Evolutionary conservation across 2,113 vertebrate genomes (phyloP), one percentile per base, ranked within the genome.

Genomic region (Phylloscopus trochiloides): DNA sequence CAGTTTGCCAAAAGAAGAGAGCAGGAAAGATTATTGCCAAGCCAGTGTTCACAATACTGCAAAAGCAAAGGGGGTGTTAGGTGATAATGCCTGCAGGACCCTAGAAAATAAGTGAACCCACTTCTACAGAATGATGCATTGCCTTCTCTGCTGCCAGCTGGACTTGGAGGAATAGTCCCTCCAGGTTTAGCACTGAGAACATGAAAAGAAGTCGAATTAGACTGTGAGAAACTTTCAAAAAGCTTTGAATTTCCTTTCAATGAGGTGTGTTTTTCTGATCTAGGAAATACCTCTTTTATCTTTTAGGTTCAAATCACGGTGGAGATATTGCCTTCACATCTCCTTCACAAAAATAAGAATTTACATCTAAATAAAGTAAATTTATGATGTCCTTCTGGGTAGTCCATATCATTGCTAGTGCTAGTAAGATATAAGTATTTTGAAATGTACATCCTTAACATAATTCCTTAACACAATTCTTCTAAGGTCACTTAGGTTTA

Each of bases 381-480:
- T 26, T 36, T 4, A 1, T 65, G 11, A 12, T 0, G 0, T 47
- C 5, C 6, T 74, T 54, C 14, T 83, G 18, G 12, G 16, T 40
- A 24, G 45, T 43, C 12, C 54, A 32, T 7, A 3, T 10, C 52
- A 68, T 6, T 40, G 12, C 11, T 66, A 54, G 59, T 45, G 7
- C 1, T 5, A 62, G 13, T 21, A 65, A 59, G 18, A 17, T 31
- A 10, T 1, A 90, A 72, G 9, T 43, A 43, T 68, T 92, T 86
- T 58, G 4, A 80, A 92, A 86, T 34, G 32, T 8, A 12, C 5
- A 21, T 50, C 13, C 22, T 61, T 65, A 57, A 48, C 17, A 66
- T 3, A 48, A 32, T 66, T 78, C 3, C 40, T 61, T 40, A 73
- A 40, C 25, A 89, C 5, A 61, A 14, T 70, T 75, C 3, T 66